Evolutionary conservation across 2,113 vertebrate genomes (phyloP), one percentile per base, ranked within the genome.

Genomic region (Myiopsitta monachus): DNA sequence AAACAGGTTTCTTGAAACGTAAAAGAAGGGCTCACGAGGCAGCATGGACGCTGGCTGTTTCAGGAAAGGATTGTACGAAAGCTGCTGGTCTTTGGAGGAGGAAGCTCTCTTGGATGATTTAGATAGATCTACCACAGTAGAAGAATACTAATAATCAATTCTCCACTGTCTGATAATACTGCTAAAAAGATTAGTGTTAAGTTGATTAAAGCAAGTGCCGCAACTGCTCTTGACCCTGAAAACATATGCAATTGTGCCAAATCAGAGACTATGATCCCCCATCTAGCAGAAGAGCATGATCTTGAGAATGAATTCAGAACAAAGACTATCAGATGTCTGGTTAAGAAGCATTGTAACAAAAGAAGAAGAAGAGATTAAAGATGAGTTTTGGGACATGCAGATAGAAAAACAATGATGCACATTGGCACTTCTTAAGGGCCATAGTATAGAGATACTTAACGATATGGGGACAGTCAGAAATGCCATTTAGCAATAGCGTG

Each of bases 41-140:
- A 92, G 57, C 0, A 0, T 1, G 30, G 36, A 63, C 3, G 5
- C 15, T 63, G n/a, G 72, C n/a, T 28, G 1, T 23, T 76, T 76
- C 67, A 85, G 41, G 67, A 55, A 46, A 82, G 11, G 30, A 41
- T 6, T 75, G 21, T 9, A 28, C 19, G n/a, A 14, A 85, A 73
- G 27, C 21, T 76, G 44, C 33, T 68, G 10, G 2, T 61, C 67
- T 95, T 76, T 36, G 59, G 67, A 88, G 38, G 17, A 83, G 19
- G 33, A 79, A 92, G 17, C 8, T 68, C 28, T 68, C 23, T 26
- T 51, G 8, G 26, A 39, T 18, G 16, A 41, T 57, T 87, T 52
- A 70, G 18, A 46, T 44, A 66, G 54, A 72, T 11, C 46, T 16
- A 72, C 47, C 62, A 4, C 22, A 67, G 57, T 27, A 54, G 67